Conservation (phyloP, 2,113 vertebrate species). For the Chaenocephalus aceratus region DNA sequence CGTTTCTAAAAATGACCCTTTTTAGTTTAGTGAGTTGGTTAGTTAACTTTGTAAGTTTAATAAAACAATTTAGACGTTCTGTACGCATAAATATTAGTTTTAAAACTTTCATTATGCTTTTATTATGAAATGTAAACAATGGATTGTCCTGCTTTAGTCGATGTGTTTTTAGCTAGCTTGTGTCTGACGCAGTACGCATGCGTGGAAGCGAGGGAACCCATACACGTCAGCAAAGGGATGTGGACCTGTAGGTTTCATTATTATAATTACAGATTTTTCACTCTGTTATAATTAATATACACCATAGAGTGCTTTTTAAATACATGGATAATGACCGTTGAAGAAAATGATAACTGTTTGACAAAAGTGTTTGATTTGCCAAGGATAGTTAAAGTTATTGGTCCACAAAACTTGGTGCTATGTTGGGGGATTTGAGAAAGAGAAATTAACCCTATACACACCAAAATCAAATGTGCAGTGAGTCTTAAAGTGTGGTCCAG, state of each 20-base stretch:
- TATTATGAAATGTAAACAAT: neutral
- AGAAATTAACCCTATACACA: too few relatives aligned
- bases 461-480: too few relatives aligned
- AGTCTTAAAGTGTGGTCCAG: too few relatives aligned
- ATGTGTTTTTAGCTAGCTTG: neutral
- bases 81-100: rapidly evolving
- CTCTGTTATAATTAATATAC: neutral
- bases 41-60: too few relatives aligned
- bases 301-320: neutral
- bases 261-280: neutral
- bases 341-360: neutral
- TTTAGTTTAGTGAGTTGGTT: too few relatives aligned
- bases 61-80: rapidly evolving
- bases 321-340: neutral
- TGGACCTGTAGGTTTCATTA: neutral
- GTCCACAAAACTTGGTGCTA: neutral
- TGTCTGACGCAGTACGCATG: constrained; percentile 67
- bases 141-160: neutral
- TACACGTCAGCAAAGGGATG: constrained; percentile 81
- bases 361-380: neutral
- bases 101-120: neutral
- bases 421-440: too few relatives aligned
- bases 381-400: neutral
- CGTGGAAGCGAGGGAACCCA: constrained; percentile 57
- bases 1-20: rapidly evolving